Conservation (phyloP, 2,113 vertebrate species). For the Donacobius atricapilla region DNA sequence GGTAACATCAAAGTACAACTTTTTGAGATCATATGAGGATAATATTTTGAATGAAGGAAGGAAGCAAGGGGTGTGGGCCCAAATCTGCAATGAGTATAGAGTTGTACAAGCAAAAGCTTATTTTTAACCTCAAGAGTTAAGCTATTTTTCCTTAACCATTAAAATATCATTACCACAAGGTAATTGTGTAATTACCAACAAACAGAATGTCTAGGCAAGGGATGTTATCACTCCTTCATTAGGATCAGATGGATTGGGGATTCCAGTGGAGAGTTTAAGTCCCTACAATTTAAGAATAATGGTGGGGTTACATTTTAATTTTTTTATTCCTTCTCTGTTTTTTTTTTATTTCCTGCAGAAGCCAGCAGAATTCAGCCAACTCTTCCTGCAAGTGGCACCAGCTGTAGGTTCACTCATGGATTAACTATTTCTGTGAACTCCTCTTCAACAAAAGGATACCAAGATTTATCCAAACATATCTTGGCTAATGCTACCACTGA, state of each 20-base stretch:
- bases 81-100: neutral
- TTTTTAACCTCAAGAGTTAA: neutral
- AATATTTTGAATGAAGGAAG: neutral
- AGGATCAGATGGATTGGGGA: neutral
- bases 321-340: neutral
- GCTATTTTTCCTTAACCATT: neutral
- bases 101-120: neutral
- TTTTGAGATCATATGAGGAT: neutral
- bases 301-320: neutral
- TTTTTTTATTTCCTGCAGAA: neutral
- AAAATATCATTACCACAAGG: neutral
- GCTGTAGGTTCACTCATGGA: slow-evolving; percentile 59
- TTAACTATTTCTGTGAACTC: slow-evolving; percentile 59
- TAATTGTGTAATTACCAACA: neutral
- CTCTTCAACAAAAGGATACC: slow-evolving; percentile 77
- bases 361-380: neutral
- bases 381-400: slow-evolving; percentile 8
- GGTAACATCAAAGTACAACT: neutral
- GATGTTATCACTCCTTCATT: neutral
- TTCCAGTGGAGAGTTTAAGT: neutral
- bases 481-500: slow-evolving; percentile 81
- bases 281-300: neutral
- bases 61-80: accelerated
- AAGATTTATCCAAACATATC: slow-evolving; percentile 82
- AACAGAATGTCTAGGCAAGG: neutral